Percentiles rank a stretch among this genome's conserved stretches.
These are phyloP conservation scores for Hemiscyllium ocellatum DNA, from an alignment of 2,113 vertebrate genomes.

Conservation along the genomic window DNA sequence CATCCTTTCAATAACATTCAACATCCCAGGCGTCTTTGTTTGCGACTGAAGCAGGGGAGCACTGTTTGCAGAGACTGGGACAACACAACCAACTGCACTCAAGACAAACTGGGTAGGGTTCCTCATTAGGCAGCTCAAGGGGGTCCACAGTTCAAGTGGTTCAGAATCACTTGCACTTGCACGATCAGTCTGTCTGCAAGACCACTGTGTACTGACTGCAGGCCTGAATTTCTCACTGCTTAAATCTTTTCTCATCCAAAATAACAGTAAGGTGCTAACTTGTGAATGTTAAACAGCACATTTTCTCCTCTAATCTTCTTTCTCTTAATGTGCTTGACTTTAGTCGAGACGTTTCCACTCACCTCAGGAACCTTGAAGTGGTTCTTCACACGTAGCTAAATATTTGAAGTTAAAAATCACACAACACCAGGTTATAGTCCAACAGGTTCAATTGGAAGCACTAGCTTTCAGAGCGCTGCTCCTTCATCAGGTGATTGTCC, in stretches of 20 bases:
- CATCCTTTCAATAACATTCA: background rate
- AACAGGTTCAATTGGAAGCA: too few relatives aligned
- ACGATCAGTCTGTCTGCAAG: too few relatives aligned
- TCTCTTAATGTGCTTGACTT: background rate
- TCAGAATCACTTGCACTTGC: background rate
- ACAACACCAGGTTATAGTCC: too few relatives aligned
- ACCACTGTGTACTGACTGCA: background rate
- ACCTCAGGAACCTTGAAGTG: background rate
- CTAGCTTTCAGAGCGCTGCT: too few relatives aligned
- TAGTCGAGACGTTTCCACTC: too few relatives aligned
- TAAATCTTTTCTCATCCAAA: background rate
- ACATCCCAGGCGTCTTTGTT: background rate
- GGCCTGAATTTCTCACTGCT: background rate
- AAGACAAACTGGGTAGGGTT: background rate
- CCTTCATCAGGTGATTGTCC: too few relatives aligned
- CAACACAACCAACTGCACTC: background rate
- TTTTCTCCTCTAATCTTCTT: background rate
- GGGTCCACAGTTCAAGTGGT: constrained; percentile 21
- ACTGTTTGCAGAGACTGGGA: background rate
- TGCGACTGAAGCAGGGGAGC: background rate
- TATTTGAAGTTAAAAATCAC: too few relatives aligned
- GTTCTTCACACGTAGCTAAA: background rate
- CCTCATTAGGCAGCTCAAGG: constrained; percentile 15
- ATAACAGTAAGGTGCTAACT: background rate
- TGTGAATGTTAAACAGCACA: background rate